Evolutionary conservation across 2,113 vertebrate genomes (phyloP), one percentile per base, ranked within the genome.

Genomic region (Triplophysa dalaica): DNA sequence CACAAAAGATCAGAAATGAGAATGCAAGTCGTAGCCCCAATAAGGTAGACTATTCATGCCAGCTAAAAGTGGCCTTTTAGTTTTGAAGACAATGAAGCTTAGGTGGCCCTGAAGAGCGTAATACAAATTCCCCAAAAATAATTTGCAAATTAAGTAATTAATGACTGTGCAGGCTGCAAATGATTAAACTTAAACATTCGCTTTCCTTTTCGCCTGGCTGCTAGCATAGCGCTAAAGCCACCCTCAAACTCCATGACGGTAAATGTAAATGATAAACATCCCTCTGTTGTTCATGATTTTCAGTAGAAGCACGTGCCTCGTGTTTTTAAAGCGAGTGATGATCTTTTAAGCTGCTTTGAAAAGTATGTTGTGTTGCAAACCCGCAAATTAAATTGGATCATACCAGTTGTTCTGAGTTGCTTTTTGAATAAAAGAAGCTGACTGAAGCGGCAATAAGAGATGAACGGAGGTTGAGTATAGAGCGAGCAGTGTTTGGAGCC

Each of bases 401-500:
- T 62, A 43, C 38, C 12, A 61, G 8, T 75, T 60, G 21, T 73
- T 22, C 2, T 7, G 5, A 7, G 21, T 11, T 1, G 14, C 33
- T 73, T 38, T 17, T n/a, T 19, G 48, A 67, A 24, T 33, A 17
- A 54, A 62, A 29, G 21, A 66, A 69, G 19, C 69, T 68, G 14
- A 62, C 62, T 19, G 48, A 62, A 11, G 19, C 63, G 22, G 45
- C 43, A 19, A 60, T 26, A 33, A 4, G 17, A n/a, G 2, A n/a
- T 60, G 68, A 79, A 56, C 33, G 48, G 21, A 17, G 14, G 21
- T 73, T 70, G 56, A 56, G 56, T 22, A 69, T 13, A n/a, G 6
- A 63, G 33, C 60, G 66, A 80, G 60, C 78, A 74, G 58, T 75
- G 56, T 73, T 77, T 62, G 14, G 50, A 54, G 67, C 50, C 17